Percentiles rank a stretch among this genome's conserved stretches.
Evolutionary conservation across 2,113 vertebrate species (phyloP).

Genomic region (Dicaeum eximium): DNA sequence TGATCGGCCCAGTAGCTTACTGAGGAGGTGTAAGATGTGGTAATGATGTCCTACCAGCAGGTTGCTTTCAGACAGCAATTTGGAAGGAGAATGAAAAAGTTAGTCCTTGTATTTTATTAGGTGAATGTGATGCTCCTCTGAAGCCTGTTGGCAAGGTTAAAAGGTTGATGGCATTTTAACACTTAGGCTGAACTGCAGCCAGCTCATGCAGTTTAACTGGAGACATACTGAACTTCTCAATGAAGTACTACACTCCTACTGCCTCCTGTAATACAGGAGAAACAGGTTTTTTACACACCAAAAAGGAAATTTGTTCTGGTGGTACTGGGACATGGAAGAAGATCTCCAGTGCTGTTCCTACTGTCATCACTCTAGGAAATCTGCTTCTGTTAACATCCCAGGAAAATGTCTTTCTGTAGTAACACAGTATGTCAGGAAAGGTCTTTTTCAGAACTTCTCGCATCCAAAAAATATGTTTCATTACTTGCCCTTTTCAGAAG

Average conservation of each 20-base stretch:
- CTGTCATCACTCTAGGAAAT: neutral
- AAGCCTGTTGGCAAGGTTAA: neutral
- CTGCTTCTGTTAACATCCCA: fast-evolving
- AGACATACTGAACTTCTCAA: neutral
- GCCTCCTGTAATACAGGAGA: neutral
- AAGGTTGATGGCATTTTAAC: neutral
- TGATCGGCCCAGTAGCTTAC: neutral
- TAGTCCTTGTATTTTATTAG: neutral
- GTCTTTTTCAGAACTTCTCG: neutral
- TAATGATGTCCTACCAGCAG: neutral
- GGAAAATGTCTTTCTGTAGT: neutral
- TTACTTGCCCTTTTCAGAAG: neutral
- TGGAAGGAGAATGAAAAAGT: neutral
- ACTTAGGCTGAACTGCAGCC: neutral
- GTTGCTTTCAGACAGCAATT: neutral
- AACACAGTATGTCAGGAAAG: neutral
- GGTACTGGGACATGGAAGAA: neutral
- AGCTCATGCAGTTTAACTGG: neutral
- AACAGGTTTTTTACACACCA: neutral
- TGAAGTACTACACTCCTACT: neutral
- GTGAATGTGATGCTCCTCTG: neutral
- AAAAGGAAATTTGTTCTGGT: neutral
- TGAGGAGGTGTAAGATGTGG: neutral
- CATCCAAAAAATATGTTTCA: neutral
- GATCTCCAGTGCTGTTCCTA: neutral